Base-by-base conservation (phyloP, 2,888 invertebrate genomes). In the Ryuthela nishihirai region DNA sequence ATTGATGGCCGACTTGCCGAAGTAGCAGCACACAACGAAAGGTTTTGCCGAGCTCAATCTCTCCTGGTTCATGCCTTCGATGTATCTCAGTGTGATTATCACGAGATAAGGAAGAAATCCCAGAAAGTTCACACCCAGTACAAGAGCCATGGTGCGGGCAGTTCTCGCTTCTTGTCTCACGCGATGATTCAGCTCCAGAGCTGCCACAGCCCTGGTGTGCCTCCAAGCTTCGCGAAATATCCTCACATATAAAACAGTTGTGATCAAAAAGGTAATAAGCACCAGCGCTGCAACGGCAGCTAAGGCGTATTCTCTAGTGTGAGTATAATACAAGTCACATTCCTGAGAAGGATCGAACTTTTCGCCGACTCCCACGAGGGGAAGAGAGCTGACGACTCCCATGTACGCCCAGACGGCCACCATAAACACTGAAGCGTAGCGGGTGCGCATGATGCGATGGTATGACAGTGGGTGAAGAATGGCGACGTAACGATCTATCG, bases 181-280 rank as follows among this genome's bases (percentile, higher is more conserved):
- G 17, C 48, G 44, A 24, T 63, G 52, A 18, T 53, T 53, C 10
- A 52, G 17, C 15, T 65, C 60, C 26, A 61, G 34, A 10, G 64
- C 53, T n/a, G 61, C 65, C 2, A 65, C 45, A 4, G 55, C 63
- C 4, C 61, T 38, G 21, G 64, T 55, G 23, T 69, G 68, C 2
- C 59, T 56, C 66, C 66, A 67, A 5, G 69, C 69, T 17, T 61
- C 69, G n/a, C 64, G 55, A 54, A 69, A 69, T 23, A 69, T 69
- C 18, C 53, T 42, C 18, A 48, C 40, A 50, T 69, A 68, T 5
- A 69, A 47, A 10, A 44, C 52, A 9, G 65, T 66, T 4, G 67
- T 69, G 38, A 64, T 41, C 6, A 58, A 55, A 18, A 69, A 52
- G 0, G 68, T 65, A 5, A 66, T 17, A 2, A 64, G 40, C 7